Evolutionary conservation across 92 coral and sea anemone genomes (phyloP).

Genomic region (Pocillopora grandis): DNA sequence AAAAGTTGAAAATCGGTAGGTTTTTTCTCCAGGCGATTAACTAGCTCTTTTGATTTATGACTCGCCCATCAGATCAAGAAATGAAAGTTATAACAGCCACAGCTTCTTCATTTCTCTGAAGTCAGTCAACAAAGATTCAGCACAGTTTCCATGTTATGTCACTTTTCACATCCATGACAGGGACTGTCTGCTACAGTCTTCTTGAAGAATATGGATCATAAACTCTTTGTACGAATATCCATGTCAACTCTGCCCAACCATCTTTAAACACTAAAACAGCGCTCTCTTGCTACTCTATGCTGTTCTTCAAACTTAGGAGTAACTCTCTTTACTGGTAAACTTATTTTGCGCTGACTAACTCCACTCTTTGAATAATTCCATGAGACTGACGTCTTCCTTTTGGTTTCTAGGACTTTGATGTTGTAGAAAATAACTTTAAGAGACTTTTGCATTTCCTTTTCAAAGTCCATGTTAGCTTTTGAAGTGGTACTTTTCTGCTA

Average conservation of each 20-base stretch:
- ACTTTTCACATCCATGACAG: too few species aligned
- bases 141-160: too few species aligned
- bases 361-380: neutral
- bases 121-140: too few species aligned
- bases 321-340: neutral
- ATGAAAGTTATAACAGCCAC: too few species aligned
- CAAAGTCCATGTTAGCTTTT: conserved; percentile 15
- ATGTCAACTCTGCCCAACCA: neutral
- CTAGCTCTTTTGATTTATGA: too few species aligned
- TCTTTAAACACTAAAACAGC: conserved; percentile 13
- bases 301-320: conserved; percentile 3
- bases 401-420: conserved; percentile 9
- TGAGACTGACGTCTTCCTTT: neutral
- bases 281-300: neutral
- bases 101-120: too few species aligned
- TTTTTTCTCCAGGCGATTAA: too few species aligned
- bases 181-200: too few species aligned
- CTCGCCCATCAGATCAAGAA: too few species aligned
- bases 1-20: too few species aligned
- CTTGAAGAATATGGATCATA: neutral
- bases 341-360: neutral
- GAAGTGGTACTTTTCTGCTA: too few species aligned
- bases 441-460: conserved; percentile 25
- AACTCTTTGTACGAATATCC: neutral
- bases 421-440: conserved; percentile 1